Evolutionary conservation across 2,797 vertebrate species (phyloP), one percentile per base, ranked within the genome.

Genomic region (Staurois parvus): DNA sequence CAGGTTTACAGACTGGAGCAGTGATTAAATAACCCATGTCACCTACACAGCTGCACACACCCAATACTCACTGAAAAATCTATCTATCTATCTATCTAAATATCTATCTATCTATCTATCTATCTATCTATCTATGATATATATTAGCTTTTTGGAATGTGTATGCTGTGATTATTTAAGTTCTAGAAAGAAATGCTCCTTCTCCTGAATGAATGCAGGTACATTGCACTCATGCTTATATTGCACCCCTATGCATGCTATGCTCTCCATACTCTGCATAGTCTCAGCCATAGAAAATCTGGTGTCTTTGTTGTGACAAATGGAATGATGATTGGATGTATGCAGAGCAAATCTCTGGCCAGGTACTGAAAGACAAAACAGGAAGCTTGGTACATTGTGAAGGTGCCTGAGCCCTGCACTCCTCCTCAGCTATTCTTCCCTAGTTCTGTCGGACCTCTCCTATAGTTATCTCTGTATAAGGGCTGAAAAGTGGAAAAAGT

Each of bases 1-100:
- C 91, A 94, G 94, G 93, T 95, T 96, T 96, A 93, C 92, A 91
- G 17, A 80, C 40, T 15, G 24, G 26, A 66, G n/a, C 72, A 29
- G 78, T 26, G 78, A 68, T 12, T 79, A 79, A 24, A 45, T 10
- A 48, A 45, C 24, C 10, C 3, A 28, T 26, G n/a, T 10, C 37
- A 77, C 11, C 13, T n/a, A n/a, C 37, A 32, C 30, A 34, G 30
- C 15, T 30, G n/a, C n/a, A n/a, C n/a, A 9, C 30, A 28, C 62
- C 2, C 64, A 26, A 67, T 28, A 29, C 45, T 48, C 45, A 48
- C 2, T 48, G 17, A 48, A 48, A 19, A 17, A 1, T 52, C 15
- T 52, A 52, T 21, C 48, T 19, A 52, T 21, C 8, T 19, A 21
- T 19, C 4, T 52, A 52, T 52, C 15, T 21, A 19, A 21, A 17